These are phyloP conservation scores for Eulithis prunata DNA, from an alignment of 2,888 invertebrate species.

Conservation along the genomic window DNA sequence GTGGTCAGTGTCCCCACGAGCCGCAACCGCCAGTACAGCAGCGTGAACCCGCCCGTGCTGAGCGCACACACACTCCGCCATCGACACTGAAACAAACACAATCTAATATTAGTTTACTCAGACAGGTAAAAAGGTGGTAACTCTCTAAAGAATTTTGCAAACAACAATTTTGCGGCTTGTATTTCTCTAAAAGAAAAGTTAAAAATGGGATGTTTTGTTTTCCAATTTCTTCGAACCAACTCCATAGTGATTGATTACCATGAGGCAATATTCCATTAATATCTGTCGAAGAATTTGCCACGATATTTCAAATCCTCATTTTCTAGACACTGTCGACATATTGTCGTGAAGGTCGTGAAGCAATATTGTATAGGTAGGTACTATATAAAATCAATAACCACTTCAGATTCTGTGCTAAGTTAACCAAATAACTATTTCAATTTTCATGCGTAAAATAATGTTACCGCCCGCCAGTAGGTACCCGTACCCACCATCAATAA, in stretches of 20 bases:
- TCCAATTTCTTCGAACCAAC: slow-evolving; percentile 56
- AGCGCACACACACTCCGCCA: slow-evolving; percentile 89
- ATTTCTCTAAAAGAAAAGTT: slow-evolving; percentile 53
- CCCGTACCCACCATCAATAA: slow-evolving; percentile 47
- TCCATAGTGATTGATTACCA: slow-evolving; percentile 75
- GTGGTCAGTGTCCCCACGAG: slow-evolving; percentile 90
- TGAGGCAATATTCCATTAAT: slow-evolving; percentile 75
- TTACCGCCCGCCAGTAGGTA: slow-evolving; percentile 45
- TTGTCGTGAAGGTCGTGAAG: slow-evolving; percentile 8
- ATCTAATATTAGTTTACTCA: slow-evolving; percentile 28
- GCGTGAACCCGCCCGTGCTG: slow-evolving; percentile 86
- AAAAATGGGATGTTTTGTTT: slow-evolving; percentile 55
- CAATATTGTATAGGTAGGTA: background rate
- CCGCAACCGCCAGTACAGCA: slow-evolving; percentile 90
- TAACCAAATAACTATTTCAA: slow-evolving; percentile 19
- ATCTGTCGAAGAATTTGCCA: slow-evolving; percentile 75
- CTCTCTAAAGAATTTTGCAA: slow-evolving; percentile 5
- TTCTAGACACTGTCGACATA: slow-evolving; percentile 37
- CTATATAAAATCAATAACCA: background rate
- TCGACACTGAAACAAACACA: slow-evolving; percentile 86
- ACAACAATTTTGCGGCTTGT: slow-evolving; percentile 43
- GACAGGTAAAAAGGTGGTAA: slow-evolving; percentile 20
- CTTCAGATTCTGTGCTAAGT: background rate
- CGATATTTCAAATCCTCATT: slow-evolving; percentile 52
- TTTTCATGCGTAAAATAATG: slow-evolving; percentile 35